Percentiles rank a stretch among this genome's conserved stretches.
Evolutionary conservation across 2,888 invertebrate species (phyloP).

Genomic region (Lepidonotus clava): DNA sequence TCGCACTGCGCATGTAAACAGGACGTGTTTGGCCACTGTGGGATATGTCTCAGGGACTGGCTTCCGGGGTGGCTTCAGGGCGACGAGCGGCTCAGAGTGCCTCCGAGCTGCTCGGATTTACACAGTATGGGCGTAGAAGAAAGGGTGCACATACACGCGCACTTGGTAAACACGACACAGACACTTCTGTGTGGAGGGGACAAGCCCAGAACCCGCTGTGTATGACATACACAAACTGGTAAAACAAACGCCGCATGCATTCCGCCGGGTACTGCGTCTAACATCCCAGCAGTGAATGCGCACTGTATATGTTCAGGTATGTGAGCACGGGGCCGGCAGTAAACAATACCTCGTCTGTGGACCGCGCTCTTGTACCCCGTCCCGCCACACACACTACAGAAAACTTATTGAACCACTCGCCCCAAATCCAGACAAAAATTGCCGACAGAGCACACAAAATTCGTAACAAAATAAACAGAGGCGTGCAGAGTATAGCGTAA

Average conservation of each 20-base stretch:
- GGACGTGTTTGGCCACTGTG: neutral
- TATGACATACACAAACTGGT: neutral
- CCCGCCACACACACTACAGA: neutral
- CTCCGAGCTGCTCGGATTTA: too few relatives aligned
- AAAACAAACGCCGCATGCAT: neutral
- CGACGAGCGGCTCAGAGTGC: too few relatives aligned
- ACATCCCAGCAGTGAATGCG: neutral
- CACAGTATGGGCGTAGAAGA: too few relatives aligned
- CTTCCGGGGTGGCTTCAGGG: conserved; percentile 16
- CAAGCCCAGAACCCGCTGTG: neutral
- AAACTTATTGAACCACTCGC: too few relatives aligned
- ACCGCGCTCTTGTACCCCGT: too few relatives aligned
- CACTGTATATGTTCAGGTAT: conserved; percentile 20
- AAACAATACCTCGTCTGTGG: too few relatives aligned
- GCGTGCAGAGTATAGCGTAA: neutral
- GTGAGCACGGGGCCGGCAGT: neutral
- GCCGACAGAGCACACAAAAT: neutral
- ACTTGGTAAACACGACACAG: neutral
- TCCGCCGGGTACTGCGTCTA: neutral
- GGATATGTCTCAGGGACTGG: neutral
- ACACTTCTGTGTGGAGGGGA: neutral
- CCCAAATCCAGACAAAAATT: neutral
- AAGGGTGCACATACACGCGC: neutral
- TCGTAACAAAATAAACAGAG: neutral
- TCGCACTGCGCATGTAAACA: neutral